phyloP scores from a whole-genome alignment of 1,140 invertebrate genomes.

The Nasonia vitripennis region DNA sequence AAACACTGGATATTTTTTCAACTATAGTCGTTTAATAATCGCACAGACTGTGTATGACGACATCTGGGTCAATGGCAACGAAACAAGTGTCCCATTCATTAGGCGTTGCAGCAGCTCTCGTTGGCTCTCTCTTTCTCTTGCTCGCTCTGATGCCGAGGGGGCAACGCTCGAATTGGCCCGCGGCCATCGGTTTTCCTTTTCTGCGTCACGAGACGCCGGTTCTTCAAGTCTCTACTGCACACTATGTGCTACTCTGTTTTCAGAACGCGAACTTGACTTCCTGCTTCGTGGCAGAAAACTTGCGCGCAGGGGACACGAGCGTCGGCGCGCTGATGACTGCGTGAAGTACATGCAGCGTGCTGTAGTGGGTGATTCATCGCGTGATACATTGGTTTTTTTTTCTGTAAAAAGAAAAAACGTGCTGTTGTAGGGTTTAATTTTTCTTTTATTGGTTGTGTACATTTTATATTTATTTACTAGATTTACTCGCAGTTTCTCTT shows the following conservation, averaged over 20 bases:
- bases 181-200: conserved; percentile 46
- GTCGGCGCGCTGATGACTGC: not conserved
- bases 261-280: conserved; percentile 3
- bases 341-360: not conserved
- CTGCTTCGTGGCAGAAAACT: not conserved
- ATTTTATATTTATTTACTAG: too few species aligned
- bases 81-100: conserved; percentile 47
- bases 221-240: not conserved
- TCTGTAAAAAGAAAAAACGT: not conserved
- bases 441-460: too few species aligned
- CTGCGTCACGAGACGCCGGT: not conserved
- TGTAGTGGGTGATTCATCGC: not conserved
- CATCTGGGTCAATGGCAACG: conserved; percentile 42
- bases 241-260: not conserved
- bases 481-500: too few species aligned
- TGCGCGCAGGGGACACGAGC: not conserved
- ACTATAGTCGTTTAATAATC: too few species aligned
- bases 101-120: not conserved
- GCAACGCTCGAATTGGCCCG: conserved; percentile 40
- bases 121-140: not conserved
- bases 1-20: too few species aligned
- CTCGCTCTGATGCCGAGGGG: conserved; percentile 3
- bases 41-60: too few species aligned
- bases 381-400: not conserved
- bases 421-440: not conserved